Base-by-base conservation (phyloP, 2,888 invertebrate genomes). In the Tribolium freemani region DNA sequence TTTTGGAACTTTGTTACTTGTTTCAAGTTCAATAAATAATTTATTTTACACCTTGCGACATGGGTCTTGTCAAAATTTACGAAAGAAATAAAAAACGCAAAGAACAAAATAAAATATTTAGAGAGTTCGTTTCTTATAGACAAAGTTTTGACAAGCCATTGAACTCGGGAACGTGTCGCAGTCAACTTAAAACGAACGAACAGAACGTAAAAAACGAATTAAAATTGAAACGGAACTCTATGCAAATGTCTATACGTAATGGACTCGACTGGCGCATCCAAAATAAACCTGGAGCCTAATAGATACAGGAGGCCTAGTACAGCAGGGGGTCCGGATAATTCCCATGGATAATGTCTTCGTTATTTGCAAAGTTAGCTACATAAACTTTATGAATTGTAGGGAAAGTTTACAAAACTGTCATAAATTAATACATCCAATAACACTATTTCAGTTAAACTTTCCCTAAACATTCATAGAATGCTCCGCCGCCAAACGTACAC, bases 401-500 rank as follows among this genome's bases (percentile, higher is more conserved):
- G 73, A 60, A 73, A 73, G 69, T 73, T 69, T 66, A 60, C 69
- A 53, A 70, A 73, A 73, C 73, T 70, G 66, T 56, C 73, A 70
- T 73, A 73, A 73, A 73, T 73, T 73, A 73, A 73, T 69, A 73
- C 56, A 69, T n/a, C 73, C 67, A 72, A 73, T 73, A 73, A 63
- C 66, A 73, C 66, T 66, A 71, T 64, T 71, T 64, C 71, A 58
- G 64, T 66, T 57, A 9, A 50, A 69, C 16, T 60, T 53, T 53
- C 21, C 54, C 57, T 48, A 56, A 67, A 48, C 67, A 67, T 67
- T 67, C 67, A 31, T 56, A 66, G 54, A 66, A 66, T 57, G 16
- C 57, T 31, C 56, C 20, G 48, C 51, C 45, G 57, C 44, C 38
- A 21, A 51, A 53, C 57, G 31, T 57, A 67, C 50, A 48, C 67